These are phyloP conservation scores for Microcebus murinus DNA, from an alignment of 2,113 vertebrate genomes.

Conservation along the genomic window DNA sequence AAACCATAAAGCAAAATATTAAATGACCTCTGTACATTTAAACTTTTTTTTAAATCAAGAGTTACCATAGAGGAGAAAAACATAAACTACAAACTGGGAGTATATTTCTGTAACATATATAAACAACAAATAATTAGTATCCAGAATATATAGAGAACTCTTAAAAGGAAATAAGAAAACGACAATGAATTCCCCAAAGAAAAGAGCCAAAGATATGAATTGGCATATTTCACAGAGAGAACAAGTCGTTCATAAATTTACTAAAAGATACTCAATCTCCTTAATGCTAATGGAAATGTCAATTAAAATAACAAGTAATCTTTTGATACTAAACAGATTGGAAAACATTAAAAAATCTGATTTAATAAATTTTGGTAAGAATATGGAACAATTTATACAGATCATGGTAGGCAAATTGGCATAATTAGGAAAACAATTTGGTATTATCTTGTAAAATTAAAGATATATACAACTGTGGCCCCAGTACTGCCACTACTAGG, in stretches of 20 bases:
- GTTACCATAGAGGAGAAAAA: not conserved
- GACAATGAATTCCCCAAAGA: not conserved
- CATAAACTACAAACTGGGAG: not conserved
- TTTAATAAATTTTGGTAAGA: slow-evolving; percentile 7
- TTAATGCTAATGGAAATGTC: not conserved
- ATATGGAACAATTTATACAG: not conserved
- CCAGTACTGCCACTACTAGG: not conserved
- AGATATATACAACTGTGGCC: not conserved
- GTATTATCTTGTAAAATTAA: not conserved
- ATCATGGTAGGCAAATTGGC: not conserved
- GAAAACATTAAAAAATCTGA: not conserved
- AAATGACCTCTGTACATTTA: not conserved
- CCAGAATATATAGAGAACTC: not conserved
- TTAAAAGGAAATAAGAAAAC: not conserved
- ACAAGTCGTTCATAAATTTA: slow-evolving; percentile 17
- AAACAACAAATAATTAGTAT: not conserved
- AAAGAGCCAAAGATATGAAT: not conserved
- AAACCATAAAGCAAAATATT: not conserved
- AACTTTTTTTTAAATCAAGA: not conserved
- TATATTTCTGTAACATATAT: not conserved
- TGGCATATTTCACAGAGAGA: not conserved
- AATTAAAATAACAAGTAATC: not conserved
- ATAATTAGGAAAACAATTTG: slow-evolving; percentile 19
- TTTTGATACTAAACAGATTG: not conserved
- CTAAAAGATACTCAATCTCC: not conserved